These are phyloP conservation scores for Galeopterus variegatus DNA, from an alignment of 2,113 vertebrate species.

Conservation along the genomic window DNA sequence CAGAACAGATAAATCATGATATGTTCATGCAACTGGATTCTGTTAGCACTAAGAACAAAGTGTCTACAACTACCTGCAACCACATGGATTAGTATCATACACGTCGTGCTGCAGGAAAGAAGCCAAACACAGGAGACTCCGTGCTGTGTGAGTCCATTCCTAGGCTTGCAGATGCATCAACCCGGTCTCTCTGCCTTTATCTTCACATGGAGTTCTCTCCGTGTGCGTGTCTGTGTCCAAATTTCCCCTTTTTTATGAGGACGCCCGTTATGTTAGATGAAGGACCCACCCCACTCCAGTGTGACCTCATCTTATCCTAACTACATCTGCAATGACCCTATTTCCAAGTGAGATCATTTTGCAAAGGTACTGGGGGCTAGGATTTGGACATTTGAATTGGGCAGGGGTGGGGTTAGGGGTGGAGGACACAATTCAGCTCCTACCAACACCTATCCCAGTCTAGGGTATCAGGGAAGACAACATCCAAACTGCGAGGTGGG, in stretches of 20 bases:
- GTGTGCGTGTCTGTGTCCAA: not conserved
- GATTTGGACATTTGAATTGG: not conserved
- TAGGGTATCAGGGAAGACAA: not conserved
- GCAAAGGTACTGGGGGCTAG: not conserved
- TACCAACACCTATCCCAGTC: not conserved
- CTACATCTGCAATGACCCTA: not conserved
- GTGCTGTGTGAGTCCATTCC: not conserved
- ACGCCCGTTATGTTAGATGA: not conserved
- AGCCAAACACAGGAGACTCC: not conserved
- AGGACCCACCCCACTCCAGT: not conserved
- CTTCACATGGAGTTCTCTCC: not conserved
- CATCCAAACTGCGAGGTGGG: not conserved
- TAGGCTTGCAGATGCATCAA: too few species aligned
- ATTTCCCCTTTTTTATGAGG: not conserved
- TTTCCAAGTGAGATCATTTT: not conserved
- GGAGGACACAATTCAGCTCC: not conserved
- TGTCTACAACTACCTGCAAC: not conserved
- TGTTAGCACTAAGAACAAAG: not conserved
- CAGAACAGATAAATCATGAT: not conserved
- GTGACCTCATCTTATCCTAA: not conserved
- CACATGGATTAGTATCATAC: rapidly evolving
- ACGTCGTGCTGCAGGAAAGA: not conserved
- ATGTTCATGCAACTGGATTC: not conserved
- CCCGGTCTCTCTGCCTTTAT: too few species aligned
- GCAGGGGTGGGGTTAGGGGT: too few species aligned